Evolutionary conservation across 92 coral and sea anemone species (phyloP), one percentile per base, ranked within the genome.

Genomic region (Epizoanthus scotinus): DNA sequence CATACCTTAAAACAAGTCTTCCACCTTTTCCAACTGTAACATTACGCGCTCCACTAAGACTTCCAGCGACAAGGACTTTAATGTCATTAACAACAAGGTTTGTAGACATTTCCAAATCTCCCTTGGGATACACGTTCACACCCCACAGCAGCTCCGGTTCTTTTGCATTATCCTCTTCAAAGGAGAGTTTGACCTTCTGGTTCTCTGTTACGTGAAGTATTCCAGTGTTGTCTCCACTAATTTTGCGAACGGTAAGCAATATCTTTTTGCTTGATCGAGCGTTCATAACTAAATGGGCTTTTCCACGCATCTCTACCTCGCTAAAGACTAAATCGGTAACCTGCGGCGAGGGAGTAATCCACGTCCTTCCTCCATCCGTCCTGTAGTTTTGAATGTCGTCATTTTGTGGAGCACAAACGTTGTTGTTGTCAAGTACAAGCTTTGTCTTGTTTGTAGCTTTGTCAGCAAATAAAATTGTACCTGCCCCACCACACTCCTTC

Each of bases 21-120:
- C 92, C 92, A 58, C 84, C 82, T 60, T 89, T 83, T 63, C 87
- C 92, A 31, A 89, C 87, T 28, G 90, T 86, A 34, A 89, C 78
- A 59, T 89, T 89, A 21, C 65, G 85, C 2, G 92, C 92, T 17
- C 92, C 92, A 82, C 88, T 89, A 17, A 89, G 79, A 29, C 90
- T 83, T n/a, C 92, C 92, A 31, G 92, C 89, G 28, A 86, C 86
- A 64, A 89, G 86, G 67, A 89, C 78, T 65, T 89, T 81, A 29
- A 89, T 89, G 10, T 90, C 92, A 64, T 89, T 81, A 56, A 89
- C 85, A 27, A 86, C 57, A 70, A 89, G 86, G 70, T 81, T 89
- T 66, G 86, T 73, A 6, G 92, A 83, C 78, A 89, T 67, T 27
- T 81, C 70, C 56, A 89, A 79, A 58, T 85, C 90, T 17, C 89